These are phyloP conservation scores for Tyto alba DNA, from an alignment of 2,113 vertebrate species.

Conservation along the genomic window DNA sequence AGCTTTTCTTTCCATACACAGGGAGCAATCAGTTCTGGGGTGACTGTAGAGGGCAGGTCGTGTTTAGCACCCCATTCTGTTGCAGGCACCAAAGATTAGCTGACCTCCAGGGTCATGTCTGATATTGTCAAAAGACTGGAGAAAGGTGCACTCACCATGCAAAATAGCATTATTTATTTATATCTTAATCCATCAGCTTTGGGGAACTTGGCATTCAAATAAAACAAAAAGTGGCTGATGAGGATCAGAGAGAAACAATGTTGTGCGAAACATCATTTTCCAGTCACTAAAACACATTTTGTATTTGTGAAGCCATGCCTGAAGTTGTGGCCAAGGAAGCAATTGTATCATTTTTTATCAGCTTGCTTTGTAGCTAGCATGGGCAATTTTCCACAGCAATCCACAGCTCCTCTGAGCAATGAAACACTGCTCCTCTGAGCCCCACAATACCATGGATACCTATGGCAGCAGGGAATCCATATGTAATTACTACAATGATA, in stretches of 20 bases:
- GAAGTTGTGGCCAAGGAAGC: not conserved
- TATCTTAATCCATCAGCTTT: not conserved
- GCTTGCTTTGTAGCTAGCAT: not conserved
- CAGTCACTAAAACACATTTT: accelerated
- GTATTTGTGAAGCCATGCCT: not conserved
- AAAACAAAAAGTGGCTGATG: not conserved
- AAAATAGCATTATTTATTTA: not conserved
- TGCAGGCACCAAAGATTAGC: not conserved
- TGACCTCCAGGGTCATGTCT: not conserved
- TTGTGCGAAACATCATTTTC: not conserved
- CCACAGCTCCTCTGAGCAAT: not conserved
- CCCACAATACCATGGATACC: not conserved
- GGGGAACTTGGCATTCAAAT: not conserved
- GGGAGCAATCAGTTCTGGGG: not conserved
- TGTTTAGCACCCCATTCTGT: not conserved
- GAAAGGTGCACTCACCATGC: not conserved
- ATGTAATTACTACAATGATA: constrained; percentile 33
- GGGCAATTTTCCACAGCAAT: constrained; percentile 16
- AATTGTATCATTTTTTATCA: not conserved
- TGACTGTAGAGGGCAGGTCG: not conserved
- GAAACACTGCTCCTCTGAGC: constrained; percentile 4
- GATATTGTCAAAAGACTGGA: not conserved
- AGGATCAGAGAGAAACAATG: not conserved
- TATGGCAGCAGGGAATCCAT: constrained; percentile 10
- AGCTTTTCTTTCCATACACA: not conserved